A percentile compares a stretch with the other conserved stretches of the same genome.
Conservation (phyloP, 1,140 invertebrate species). For the Papilio xuthus region DNA sequence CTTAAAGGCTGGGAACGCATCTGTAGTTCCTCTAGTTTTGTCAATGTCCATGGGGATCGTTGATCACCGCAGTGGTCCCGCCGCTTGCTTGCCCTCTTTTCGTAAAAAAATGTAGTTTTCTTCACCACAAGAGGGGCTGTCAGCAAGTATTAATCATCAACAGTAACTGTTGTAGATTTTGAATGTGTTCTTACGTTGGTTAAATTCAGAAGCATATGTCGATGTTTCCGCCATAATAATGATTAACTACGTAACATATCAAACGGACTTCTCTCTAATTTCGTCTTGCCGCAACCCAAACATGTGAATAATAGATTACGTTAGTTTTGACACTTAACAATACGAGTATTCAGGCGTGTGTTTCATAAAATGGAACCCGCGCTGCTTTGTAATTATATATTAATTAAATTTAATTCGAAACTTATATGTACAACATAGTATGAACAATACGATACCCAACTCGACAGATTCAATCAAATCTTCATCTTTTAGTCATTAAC, state of each 20-base stretch:
- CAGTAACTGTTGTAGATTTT: not conserved
- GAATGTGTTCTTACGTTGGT: not conserved
- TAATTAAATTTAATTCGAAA: constrained; percentile 18
- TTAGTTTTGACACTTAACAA: constrained; percentile 36
- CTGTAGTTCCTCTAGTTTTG: too few relatives aligned
- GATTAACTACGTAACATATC: constrained; percentile 26
- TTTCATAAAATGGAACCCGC: constrained; percentile 14
- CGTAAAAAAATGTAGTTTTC: too few relatives aligned
- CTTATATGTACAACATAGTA: not conserved
- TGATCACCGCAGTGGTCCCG: too few relatives aligned
- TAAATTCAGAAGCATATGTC: not conserved
- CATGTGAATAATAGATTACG: constrained; percentile 34
- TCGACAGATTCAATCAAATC: not conserved
- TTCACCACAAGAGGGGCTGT: too few relatives aligned
- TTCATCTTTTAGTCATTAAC: not conserved
- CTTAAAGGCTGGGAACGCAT: too few relatives aligned
- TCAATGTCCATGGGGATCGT: too few relatives aligned
- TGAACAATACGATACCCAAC: not conserved
- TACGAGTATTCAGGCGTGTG: constrained; percentile 19
- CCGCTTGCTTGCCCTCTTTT: too few relatives aligned
- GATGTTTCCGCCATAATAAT: constrained; percentile 35
- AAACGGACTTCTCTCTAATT: constrained; percentile 35
- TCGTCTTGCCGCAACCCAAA: constrained; percentile 26
- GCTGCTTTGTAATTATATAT: constrained; percentile 10
- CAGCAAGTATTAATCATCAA: not conserved